Conservation (phyloP, 2,797 vertebrate species). For the Sebastes goodei region DNA sequence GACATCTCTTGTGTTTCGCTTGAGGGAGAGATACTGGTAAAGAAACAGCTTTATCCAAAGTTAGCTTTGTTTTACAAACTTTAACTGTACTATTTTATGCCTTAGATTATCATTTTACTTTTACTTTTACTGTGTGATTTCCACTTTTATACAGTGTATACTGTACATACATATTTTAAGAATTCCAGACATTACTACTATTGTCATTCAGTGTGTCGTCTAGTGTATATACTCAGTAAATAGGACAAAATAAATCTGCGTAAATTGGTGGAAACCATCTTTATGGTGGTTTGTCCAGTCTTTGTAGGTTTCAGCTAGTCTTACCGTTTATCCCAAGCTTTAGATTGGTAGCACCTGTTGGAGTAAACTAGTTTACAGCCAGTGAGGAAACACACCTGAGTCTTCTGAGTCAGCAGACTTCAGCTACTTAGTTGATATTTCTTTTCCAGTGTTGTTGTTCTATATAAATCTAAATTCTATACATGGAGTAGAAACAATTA, state of each 20-base stretch:
- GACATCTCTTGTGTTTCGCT: too few relatives aligned
- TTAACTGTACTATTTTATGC: too few relatives aligned
- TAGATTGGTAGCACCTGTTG: neutral
- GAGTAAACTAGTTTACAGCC: neutral
- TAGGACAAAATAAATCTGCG: too few relatives aligned
- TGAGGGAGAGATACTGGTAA: neutral
- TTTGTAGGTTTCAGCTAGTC: neutral
- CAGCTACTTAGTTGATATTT: neutral
- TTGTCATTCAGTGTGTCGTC: too few relatives aligned
- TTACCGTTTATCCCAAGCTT: neutral
- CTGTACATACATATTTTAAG: too few relatives aligned
- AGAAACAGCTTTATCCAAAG: neutral
- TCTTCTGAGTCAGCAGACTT: neutral
- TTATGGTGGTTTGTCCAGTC: neutral
- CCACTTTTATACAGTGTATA: too few relatives aligned
- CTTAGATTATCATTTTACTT: too few relatives aligned
- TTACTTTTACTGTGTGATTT: too few relatives aligned
- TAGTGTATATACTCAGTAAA: too few relatives aligned
- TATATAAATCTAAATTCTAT: slow-evolving; percentile 3
- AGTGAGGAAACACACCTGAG: neutral
- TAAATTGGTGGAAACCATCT: neutral
- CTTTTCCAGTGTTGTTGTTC: neutral
- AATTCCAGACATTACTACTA: too few relatives aligned
- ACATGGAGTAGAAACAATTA: slow-evolving; percentile 13
- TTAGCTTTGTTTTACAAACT: neutral